Evolutionary conservation across 2,797 vertebrate genomes (phyloP), one percentile per base, ranked within the genome.

Genomic region (Aselliscus stoliczkanus): DNA sequence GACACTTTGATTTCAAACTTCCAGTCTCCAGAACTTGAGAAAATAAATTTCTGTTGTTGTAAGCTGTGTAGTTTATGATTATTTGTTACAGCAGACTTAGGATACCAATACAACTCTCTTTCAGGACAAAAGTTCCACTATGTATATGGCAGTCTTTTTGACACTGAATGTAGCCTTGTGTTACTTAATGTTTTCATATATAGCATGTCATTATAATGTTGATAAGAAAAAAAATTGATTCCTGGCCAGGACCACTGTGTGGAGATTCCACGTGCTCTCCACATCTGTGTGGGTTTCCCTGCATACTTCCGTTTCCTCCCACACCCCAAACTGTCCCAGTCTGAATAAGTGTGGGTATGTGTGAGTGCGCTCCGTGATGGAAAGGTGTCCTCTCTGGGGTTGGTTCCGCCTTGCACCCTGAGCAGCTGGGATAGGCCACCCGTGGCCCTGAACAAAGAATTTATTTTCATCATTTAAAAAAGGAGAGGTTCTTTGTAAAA

Each of bases 381-480:
- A 64, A 62, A 7, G n/a, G 27, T 47, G 58, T 64, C 79, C 56
- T 62, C 12, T n/a, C 39, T 12, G n/a, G 39, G 18, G 29, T n/a
- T 81, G 79, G 39, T 47, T 62, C 79, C 69, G 58, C 54, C 56
- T 77, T 65, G 23, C 21, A 75, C 29, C 79, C 11, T 82, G 58
- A 82, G 58, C 29, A 44, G 42, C 27, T 6, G 12, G 29, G 39
- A 62, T 81, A 44, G 56, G 58, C 39, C 72, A 52, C 18, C 47
- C 5, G 9, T 50, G 31, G n/a, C 11, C 79, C 39, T 67, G 42
- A 82, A 77, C 25, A 56, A 76, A 86, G 13, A 90, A 76, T 81
- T 92, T 37, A 92, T 88, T 81, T 93, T 60, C 50, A 62, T 75
- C 10, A 69, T 79, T 91, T 93, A 27, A 65, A 90, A 86, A 65